phyloP scores from a whole-genome alignment of 2,797 vertebrate species.

The Eulemur albifrons region DNA sequence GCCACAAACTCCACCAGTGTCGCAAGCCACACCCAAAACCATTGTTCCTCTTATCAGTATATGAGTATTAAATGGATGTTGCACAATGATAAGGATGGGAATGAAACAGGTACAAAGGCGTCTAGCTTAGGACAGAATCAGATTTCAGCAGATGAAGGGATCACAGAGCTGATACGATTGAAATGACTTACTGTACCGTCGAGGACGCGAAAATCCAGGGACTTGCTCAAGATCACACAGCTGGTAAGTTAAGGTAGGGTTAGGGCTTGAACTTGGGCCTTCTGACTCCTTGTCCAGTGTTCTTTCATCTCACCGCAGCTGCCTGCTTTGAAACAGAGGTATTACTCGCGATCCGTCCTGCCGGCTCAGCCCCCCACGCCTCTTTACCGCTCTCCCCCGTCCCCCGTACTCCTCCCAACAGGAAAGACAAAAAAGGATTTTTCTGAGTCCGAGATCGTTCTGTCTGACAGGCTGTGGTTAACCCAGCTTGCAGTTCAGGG shows the following conservation, averaged over 20 bases:
- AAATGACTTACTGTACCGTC: background rate
- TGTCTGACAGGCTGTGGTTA: background rate
- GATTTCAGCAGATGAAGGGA: background rate
- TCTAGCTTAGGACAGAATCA: background rate
- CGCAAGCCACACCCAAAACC: background rate
- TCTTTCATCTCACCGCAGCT: conserved; percentile 5
- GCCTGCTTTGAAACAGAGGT: conserved; percentile 1
- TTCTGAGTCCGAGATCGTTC: background rate
- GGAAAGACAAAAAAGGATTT: background rate
- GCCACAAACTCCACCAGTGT: background rate
- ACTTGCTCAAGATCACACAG: background rate
- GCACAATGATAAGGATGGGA: background rate
- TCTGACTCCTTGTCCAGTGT: conserved; percentile 15
- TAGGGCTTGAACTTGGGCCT: background rate
- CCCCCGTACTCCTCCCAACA: background rate
- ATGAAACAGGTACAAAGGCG: background rate
- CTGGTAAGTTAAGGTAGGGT: background rate
- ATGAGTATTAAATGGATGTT: background rate
- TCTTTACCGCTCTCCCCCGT: background rate
- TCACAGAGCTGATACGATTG: background rate
- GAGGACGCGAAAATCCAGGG: background rate
- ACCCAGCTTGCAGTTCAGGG: background rate
- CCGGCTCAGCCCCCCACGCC: background rate
- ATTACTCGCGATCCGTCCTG: background rate
- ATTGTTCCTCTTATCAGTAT: background rate